Evolutionary conservation across 2,797 vertebrate genomes (phyloP), one percentile per base, ranked within the genome.

Genomic region (Lindbergichthys nudifrons): DNA sequence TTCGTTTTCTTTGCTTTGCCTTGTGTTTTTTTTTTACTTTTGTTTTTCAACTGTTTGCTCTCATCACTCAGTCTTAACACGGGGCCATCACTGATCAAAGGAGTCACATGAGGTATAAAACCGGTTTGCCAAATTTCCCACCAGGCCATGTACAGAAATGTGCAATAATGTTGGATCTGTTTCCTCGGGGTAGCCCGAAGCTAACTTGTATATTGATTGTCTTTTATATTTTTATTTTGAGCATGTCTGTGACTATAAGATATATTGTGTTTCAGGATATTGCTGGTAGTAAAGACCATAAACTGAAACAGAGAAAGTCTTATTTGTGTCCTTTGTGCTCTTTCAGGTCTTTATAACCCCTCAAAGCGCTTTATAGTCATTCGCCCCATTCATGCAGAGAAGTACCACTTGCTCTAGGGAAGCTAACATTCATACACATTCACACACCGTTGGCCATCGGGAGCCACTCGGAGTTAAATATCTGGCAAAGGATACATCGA

Each of bases 101-200:
- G 26, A 26, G 26, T 26, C 26, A 10, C 56, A 60, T 53, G 50
- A 47, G 60, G 50, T 48, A 19, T 32, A 61, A 30, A 74, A 79
- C 42, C 80, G 58, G 2, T 89, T 90, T 93, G 92, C 93, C 92
- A 94, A 93, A 91, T 63, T 45, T 78, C 43, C 48, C 81, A 75
- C 50, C 53, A 75, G 80, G 65, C 70, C 78, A 47, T 86, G 72
- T 84, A 77, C 65, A 85, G 53, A 75, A 84, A 84, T 75, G 88
- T 89, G 81, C 87, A 88, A 89, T 87, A 83, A 75, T 43, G 46
- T 75, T 61, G 14, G 43, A 60, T 86, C 43, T 81, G 69, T 86
- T 68, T 64, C 80, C 54, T 67, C 60, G 60, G 23, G 0, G 6
- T 59, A 21, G 53, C 60, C 46, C 7, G 5, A 85, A 45, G 54